A percentile compares a stretch with the other conserved stretches of the same genome.
Evolutionary conservation across 2,888 invertebrate species (phyloP).

Genomic region (Athripsodes cinereus): DNA sequence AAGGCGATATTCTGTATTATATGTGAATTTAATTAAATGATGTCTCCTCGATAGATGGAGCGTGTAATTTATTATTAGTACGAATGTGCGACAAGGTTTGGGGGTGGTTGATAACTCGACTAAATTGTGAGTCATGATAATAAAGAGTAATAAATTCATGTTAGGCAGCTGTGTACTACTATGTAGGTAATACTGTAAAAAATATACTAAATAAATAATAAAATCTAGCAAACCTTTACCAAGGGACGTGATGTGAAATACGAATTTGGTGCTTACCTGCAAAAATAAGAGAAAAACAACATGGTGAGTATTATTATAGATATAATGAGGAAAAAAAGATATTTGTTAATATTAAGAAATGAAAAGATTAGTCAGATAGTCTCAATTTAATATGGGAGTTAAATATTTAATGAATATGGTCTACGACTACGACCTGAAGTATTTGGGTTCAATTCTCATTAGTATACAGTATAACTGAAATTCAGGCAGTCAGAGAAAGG

Average conservation of each 20-base stretch:
- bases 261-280: constrained; percentile 8
- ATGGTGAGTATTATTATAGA: background rate
- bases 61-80: background rate
- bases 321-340: no score
- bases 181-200: no score
- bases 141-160: background rate
- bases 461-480: no score
- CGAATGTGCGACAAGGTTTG: background rate
- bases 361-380: no score
- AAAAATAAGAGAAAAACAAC: constrained; percentile 3
- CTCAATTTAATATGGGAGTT: no score
- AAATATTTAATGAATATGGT: no score
- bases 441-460: no score
- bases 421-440: no score
- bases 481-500: no score
- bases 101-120: background rate
- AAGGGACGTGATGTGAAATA: background rate
- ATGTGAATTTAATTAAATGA: background rate
- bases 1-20: no score
- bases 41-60: constrained; percentile 1
- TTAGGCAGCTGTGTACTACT: background rate
- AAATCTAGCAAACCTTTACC: background rate
- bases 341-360: no score
- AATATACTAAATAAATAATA: background rate
- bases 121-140: constrained; percentile 1